Conservation (phyloP, 2,888 invertebrate genomes). For the Archips xylosteana region DNA sequence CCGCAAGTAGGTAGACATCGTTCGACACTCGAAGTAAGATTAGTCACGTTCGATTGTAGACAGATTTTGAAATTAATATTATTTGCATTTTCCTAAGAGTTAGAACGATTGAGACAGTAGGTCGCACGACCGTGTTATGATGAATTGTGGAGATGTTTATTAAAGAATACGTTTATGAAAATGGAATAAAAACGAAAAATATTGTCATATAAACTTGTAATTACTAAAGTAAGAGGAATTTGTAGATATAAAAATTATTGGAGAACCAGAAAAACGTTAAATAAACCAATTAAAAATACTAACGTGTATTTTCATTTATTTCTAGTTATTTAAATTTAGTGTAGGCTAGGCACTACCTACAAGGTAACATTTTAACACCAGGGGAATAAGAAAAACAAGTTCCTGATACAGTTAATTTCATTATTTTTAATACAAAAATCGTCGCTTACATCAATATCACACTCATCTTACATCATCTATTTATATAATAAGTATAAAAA, state of each 20-base stretch:
- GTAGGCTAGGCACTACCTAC: too few species aligned
- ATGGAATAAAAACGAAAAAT: slow-evolving; percentile 84
- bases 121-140: slow-evolving; percentile 84
- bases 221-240: slow-evolving; percentile 83
- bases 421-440: slow-evolving; percentile 79
- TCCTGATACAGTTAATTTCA: slow-evolving; percentile 21
- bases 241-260: slow-evolving; percentile 68
- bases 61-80: slow-evolving; percentile 82
- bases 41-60: slow-evolving; percentile 83
- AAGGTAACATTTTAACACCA: too few species aligned
- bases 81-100: slow-evolving; percentile 85
- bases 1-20: slow-evolving; percentile 73
- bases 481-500: slow-evolving; percentile 84
- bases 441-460: slow-evolving; percentile 84
- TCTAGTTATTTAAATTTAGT: not conserved
- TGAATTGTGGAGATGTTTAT: slow-evolving; percentile 84
- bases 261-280: slow-evolving; percentile 84
- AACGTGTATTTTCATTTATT: slow-evolving; percentile 69
- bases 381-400: not conserved
- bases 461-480: slow-evolving; percentile 85
- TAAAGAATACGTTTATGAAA: slow-evolving; percentile 85
- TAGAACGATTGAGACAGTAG: slow-evolving; percentile 84
- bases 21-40: slow-evolving; percentile 79
- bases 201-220: slow-evolving; percentile 85
- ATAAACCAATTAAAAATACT: slow-evolving; percentile 84